These are phyloP conservation scores for Hypanus sabinus DNA, from an alignment of 2,113 vertebrate genomes.

Conservation along the genomic window DNA sequence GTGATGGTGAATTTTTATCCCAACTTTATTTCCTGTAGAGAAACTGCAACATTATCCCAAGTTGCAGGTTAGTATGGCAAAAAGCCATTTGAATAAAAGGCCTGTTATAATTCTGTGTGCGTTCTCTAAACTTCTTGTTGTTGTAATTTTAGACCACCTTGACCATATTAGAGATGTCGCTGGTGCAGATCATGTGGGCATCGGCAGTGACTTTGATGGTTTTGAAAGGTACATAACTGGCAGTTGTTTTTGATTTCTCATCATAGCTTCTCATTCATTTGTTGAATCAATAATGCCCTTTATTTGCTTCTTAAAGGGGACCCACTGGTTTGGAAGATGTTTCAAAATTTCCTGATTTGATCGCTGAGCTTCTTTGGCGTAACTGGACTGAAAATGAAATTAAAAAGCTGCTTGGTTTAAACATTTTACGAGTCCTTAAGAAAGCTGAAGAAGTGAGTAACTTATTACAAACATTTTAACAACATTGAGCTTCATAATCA, in stretches of 20 bases:
- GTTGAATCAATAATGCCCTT: neutral
- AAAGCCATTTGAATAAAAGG: neutral
- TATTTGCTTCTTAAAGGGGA: neutral
- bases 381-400: conserved; percentile 35
- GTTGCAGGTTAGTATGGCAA: conserved; percentile 35
- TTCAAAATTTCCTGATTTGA: conserved; percentile 36
- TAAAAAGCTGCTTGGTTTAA: conserved; percentile 31
- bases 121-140: neutral
- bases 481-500: neutral
- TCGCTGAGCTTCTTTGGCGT: conserved; percentile 33
- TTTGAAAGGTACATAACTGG: neutral
- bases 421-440: conserved; percentile 31
- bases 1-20: conserved; percentile 39
- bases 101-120: neutral
- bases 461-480: neutral
- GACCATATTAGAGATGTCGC: conserved; percentile 9
- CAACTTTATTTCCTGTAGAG: conserved; percentile 29
- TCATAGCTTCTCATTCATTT: neutral
- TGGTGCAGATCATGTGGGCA: conserved; percentile 36
- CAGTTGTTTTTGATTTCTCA: neutral
- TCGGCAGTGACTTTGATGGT: conserved; percentile 36
- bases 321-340: conserved; percentile 34
- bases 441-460: conserved; percentile 36
- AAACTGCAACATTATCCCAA: conserved; percentile 28
- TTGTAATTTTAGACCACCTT: conserved; percentile 30